These are phyloP conservation scores for Halcyon leucocephala DNA, from an alignment of 2,797 vertebrate genomes.

Conservation along the genomic window DNA sequence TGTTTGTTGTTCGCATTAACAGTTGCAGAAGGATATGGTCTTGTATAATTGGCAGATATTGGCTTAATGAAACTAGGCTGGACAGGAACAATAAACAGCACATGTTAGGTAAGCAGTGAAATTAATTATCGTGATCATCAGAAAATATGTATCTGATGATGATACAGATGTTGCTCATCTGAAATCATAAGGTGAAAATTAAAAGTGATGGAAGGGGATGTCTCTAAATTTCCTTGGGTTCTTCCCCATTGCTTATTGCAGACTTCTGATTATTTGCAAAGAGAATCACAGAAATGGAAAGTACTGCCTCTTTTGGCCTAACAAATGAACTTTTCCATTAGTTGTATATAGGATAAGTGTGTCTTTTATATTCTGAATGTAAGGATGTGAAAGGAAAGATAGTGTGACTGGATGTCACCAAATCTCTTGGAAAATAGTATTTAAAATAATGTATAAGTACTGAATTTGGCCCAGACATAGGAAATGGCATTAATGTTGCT, in stretches of 20 bases:
- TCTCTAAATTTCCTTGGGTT: background rate
- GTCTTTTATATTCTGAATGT: background rate
- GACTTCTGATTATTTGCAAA: background rate
- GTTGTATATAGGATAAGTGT: background rate
- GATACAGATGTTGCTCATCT: background rate
- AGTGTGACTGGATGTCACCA: background rate
- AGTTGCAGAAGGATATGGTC: constrained; percentile 8
- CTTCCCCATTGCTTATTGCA: background rate
- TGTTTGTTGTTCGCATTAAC: background rate
- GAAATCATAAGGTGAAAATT: background rate
- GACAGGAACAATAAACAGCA: background rate
- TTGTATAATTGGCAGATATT: constrained; percentile 7
- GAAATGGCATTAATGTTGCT: background rate
- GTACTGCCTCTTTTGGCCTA: background rate
- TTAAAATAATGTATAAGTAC: background rate
- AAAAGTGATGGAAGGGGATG: background rate
- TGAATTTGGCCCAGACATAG: background rate
- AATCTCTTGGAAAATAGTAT: background rate
- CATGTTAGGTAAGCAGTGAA: background rate
- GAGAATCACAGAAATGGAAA: background rate
- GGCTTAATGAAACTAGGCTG: background rate
- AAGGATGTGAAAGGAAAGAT: background rate
- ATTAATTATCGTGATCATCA: background rate
- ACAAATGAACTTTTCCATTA: background rate
- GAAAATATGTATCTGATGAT: background rate